Evolutionary conservation across 1,140 invertebrate species (phyloP), one percentile per base, ranked within the genome.

Genomic region (Pseudomyrmex concolor): DNA sequence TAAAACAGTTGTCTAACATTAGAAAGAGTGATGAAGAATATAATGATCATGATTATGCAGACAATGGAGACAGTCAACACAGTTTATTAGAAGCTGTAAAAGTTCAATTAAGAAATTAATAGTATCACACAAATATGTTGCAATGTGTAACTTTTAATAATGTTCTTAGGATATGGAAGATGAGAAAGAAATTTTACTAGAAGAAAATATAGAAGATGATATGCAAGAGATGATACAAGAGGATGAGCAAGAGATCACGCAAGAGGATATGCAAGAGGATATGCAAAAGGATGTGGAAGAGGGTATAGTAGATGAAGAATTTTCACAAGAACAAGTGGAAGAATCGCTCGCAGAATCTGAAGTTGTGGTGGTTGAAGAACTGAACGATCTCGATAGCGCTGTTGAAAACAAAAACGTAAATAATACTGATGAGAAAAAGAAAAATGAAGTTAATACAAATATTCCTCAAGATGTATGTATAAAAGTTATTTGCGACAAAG

Each of bases 21-120:
- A 19, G 74, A 62, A 73, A 70, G 72, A 83, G 81, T 59, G 91
- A 92, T 12, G 91, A 94, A 70, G 93, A 94, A 66, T 93, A 86
- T 70, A 94, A 92, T 57, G 93, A 94, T 87, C 93, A 94, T 76
- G 93, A 94, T 90, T 94, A 94, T 72, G 86, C 93, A 66, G 92
- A 94, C 62, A 92, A 91, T 83, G 81, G 87, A 48, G 93, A 92
- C 70, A 89, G 25, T 76, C 74, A 87, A 73, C 43, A 22, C 12
- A 50, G 17, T 3, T 25, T 83, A 34, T 25, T 19, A 19, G 73
- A 83, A n/a, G 50, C 8, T n/a, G 55, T 54, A 25, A 66, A 67
- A 91, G 62, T 19, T 22, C 68, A 19, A 3, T 54, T 48, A 60
- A 50, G 34, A 91, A 93, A 19, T 45, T 0, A 22, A 62, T 17